These are phyloP conservation scores for Amphiduros pacificus DNA, from an alignment of 2,888 invertebrate species.

Conservation along the genomic window DNA sequence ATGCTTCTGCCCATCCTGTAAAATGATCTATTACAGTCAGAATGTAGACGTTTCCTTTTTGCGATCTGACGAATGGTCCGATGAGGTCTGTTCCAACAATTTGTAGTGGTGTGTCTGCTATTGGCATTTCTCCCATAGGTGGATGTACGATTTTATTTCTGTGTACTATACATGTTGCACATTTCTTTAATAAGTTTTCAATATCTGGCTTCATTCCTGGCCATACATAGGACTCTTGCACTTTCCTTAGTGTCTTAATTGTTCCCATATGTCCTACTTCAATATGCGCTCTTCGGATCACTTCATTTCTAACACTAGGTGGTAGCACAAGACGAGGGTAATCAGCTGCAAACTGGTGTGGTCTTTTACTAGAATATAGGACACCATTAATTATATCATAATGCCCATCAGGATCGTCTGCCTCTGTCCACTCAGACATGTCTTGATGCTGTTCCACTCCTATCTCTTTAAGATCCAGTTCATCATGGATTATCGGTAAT, in stretches of 20 bases:
- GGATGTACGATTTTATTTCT: neutral
- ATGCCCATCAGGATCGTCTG: neutral
- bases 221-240: constrained; percentile 3
- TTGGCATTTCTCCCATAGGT: neutral
- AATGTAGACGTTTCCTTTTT: too few species aligned
- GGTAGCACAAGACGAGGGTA: constrained; percentile 4
- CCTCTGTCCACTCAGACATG: neutral
- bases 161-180: neutral
- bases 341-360: neutral
- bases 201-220: neutral
- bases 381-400: neutral
- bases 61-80: too few species aligned
- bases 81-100: too few species aligned
- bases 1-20: too few species aligned
- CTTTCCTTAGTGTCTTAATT: neutral
- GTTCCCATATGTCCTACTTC: constrained; percentile 1
- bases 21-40: too few species aligned
- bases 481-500: neutral
- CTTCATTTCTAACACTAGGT: neutral
- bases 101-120: too few species aligned
- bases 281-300: neutral
- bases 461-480: neutral
- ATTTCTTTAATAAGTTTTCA: neutral
- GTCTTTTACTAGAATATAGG: neutral
- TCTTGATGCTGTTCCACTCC: neutral